These are phyloP conservation scores for Montipora sp. DNA, from an alignment of 64 coral and sea anemone species.

Conservation along the genomic window DNA sequence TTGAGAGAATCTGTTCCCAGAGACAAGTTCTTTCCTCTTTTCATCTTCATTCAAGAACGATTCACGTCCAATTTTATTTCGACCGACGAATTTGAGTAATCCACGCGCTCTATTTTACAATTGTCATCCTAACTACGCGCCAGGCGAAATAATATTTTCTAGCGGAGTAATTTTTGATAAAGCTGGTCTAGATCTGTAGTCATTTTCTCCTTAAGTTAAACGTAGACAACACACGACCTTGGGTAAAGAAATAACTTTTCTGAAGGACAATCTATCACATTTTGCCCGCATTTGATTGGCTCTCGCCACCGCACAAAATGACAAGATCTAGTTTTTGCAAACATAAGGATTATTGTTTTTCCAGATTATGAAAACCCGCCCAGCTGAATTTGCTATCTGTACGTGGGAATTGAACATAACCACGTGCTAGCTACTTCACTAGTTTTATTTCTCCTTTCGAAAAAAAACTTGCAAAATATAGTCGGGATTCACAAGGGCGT, in stretches of 20 bases:
- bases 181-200: neutral
- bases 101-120: neutral
- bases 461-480: neutral
- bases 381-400: conserved; percentile 48
- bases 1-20: neutral
- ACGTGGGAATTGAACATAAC: conserved; percentile 16
- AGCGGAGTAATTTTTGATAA: neutral
- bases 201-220: conserved; percentile 70
- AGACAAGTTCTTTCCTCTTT: neutral
- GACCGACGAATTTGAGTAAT: neutral
- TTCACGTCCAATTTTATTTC: neutral
- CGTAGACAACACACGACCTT: conserved; percentile 81
- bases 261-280: conserved; percentile 74
- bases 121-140: neutral
- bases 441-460: conserved; percentile 8
- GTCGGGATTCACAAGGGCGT: neutral
- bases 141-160: neutral
- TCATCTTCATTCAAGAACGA: neutral
- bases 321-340: conserved; percentile 88
- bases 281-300: conserved; percentile 74
- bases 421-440: conserved; percentile 23
- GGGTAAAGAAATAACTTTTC: conserved; percentile 82
- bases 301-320: conserved; percentile 54
- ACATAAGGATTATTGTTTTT: conserved; percentile 98
- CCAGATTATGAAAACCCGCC: conserved; percentile 64